phyloP scores from a whole-genome alignment of 1,140 invertebrate genomes.

The Apis mellifera region DNA sequence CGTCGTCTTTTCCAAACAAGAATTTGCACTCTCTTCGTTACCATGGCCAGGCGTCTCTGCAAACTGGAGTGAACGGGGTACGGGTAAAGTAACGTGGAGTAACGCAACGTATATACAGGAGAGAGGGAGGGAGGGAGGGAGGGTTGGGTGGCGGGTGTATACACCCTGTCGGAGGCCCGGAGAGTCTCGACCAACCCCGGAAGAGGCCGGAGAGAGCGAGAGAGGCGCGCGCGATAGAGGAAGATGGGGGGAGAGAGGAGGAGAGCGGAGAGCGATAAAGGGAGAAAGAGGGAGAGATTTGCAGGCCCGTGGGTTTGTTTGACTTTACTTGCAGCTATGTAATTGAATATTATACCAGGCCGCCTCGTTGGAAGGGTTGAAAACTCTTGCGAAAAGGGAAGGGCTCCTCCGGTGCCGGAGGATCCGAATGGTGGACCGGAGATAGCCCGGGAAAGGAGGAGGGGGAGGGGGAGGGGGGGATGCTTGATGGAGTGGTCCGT shows the following conservation, averaged over 20 bases:
- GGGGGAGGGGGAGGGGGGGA: constrained; percentile 22
- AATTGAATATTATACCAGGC: constrained; percentile 76
- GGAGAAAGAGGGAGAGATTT: constrained; percentile 57
- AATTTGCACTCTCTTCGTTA: constrained; percentile 68
- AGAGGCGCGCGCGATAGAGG: constrained; percentile 8
- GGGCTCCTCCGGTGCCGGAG: constrained; percentile 51
- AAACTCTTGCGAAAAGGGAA: constrained; percentile 71
- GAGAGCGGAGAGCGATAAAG: constrained; percentile 12
- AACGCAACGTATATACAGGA: constrained; percentile 61
- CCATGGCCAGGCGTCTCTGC: constrained; percentile 59
- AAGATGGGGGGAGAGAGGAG: constrained; percentile 25
- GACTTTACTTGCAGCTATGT: constrained; percentile 75
- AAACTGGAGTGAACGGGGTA: constrained; percentile 59
- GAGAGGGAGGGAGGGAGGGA: background rate
- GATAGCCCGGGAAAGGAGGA: constrained; percentile 57
- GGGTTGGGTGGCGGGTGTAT: constrained; percentile 49
- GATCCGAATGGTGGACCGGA: constrained; percentile 64
- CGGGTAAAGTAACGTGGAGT: constrained; percentile 62
- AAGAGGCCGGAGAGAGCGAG: constrained; percentile 42
- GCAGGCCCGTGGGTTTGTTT: constrained; percentile 70
- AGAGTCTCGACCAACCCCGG: constrained; percentile 54
- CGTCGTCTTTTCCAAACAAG: constrained; percentile 64
- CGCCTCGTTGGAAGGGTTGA: constrained; percentile 70
- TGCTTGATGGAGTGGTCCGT: constrained; percentile 64
- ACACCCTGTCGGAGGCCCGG: constrained; percentile 43